Percentiles rank a stretch among this genome's conserved stretches.
These are phyloP conservation scores for Drosophila nasuta DNA, from an alignment of 1,140 invertebrate species.

Conservation along the genomic window DNA sequence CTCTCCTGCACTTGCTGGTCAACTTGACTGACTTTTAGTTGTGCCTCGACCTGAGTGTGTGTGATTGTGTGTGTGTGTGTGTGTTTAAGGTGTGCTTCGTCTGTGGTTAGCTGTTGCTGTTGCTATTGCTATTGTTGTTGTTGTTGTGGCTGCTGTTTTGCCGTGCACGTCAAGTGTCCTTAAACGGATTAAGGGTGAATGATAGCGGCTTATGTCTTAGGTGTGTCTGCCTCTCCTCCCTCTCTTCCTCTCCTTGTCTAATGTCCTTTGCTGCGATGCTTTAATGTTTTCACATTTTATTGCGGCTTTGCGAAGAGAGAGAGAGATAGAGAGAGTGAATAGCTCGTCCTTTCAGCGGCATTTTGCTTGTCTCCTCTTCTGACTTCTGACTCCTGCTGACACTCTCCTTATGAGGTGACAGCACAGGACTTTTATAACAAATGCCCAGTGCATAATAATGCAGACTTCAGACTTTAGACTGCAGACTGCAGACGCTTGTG, in stretches of 20 bases:
- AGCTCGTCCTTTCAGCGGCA: conserved; percentile 18
- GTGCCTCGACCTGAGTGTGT: conserved; percentile 32
- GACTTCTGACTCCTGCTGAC: conserved; percentile 30
- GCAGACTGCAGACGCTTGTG: not conserved
- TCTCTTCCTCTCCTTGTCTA: conserved; percentile 46
- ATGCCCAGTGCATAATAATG: conserved; percentile 17
- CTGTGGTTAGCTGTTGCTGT: conserved; percentile 47
- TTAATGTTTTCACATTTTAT: conserved; percentile 67
- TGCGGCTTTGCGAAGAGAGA: conserved; percentile 38
- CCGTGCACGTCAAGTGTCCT: conserved; percentile 76
- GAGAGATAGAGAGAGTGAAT: too few relatives aligned
- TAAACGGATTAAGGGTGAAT: conserved; percentile 82
- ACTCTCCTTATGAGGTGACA: conserved; percentile 32
- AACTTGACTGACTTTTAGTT: conserved; percentile 82
- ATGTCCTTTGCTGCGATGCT: conserved; percentile 18
- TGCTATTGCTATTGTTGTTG: not conserved
- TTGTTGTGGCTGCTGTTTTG: conserved; percentile 32
- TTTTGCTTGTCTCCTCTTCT: conserved; percentile 47
- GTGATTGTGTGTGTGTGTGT: conserved; percentile 30
- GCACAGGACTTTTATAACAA: conserved; percentile 17
- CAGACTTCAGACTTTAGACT: conserved; percentile 1
- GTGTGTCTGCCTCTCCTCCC: conserved; percentile 71
- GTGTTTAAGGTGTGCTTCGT: conserved; percentile 62
- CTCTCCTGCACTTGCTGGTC: conserved; percentile 78
- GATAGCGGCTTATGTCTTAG: conserved; percentile 81